A percentile compares a stretch with the other conserved stretches of the same genome.
These are phyloP conservation scores for Rhabdomys dilectus DNA, from an alignment of 2,113 vertebrate genomes.

Conservation along the genomic window DNA sequence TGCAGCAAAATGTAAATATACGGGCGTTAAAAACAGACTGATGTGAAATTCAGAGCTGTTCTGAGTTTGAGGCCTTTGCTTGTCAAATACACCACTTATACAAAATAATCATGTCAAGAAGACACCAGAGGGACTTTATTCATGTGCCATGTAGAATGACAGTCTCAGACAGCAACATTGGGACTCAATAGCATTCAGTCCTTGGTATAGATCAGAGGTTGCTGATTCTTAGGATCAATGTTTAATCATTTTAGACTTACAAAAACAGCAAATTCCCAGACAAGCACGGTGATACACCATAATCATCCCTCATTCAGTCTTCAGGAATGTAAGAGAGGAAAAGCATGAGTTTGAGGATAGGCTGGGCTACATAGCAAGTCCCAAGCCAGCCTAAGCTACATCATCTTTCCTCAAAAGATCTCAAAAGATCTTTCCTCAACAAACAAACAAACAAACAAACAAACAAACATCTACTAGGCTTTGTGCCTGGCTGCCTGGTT, in stretches of 20 bases:
- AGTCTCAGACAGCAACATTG: background rate
- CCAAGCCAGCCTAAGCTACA: background rate
- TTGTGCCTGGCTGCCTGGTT: too few species aligned
- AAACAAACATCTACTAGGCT: too few species aligned
- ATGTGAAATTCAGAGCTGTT: background rate
- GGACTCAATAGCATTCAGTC: background rate
- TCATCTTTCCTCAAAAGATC: background rate
- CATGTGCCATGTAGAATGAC: background rate
- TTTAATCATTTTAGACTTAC: constrained; percentile 4
- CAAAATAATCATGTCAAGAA: background rate
- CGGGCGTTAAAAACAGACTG: background rate
- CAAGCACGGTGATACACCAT: background rate
- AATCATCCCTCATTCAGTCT: background rate
- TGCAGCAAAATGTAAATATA: constrained; percentile 8
- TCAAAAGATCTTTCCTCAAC: background rate
- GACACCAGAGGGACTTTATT: background rate
- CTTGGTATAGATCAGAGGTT: background rate
- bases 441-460: background rate
- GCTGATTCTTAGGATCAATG: background rate
- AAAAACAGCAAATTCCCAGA: background rate
- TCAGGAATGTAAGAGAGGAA: background rate
- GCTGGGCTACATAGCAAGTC: too few species aligned
- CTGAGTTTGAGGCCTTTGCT: background rate
- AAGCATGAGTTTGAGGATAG: background rate
- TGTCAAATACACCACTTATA: background rate